phyloP scores from a whole-genome alignment of 2,888 invertebrate species.

The Melanchra persicariae region DNA sequence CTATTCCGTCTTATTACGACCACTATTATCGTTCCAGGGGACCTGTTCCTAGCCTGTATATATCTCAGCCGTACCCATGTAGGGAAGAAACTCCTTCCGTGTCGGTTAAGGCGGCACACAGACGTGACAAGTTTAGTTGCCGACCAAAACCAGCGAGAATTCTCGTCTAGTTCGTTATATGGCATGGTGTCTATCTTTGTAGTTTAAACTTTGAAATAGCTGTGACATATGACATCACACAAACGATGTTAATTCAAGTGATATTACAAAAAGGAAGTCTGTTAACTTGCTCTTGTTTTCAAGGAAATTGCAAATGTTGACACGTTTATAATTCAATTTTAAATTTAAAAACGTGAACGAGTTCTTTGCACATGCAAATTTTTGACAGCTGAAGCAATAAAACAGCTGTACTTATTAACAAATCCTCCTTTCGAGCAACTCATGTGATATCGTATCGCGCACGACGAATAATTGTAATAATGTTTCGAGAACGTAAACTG shows the following conservation, averaged over 20 bases:
- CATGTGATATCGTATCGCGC: conserved; percentile 8
- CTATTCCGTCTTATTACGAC: conserved; percentile 67
- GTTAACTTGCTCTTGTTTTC: conserved; percentile 16
- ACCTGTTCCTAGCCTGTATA: conserved; percentile 61
- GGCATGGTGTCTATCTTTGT: conserved; percentile 23
- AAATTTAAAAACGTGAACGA: background rate
- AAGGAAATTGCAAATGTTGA: conserved; percentile 9
- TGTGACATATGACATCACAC: conserved; percentile 18
- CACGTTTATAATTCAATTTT: conserved; percentile 16
- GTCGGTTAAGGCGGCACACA: conserved; percentile 60
- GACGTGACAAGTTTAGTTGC: conserved; percentile 46
- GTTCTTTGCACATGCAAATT: conserved; percentile 42
- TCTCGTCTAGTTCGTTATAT: conserved; percentile 24
- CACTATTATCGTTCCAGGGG: conserved; percentile 66
- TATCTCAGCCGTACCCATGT: conserved; percentile 62
- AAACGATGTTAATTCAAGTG: background rate
- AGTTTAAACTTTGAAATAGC: conserved; percentile 8
- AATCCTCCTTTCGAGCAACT: conserved; percentile 9
- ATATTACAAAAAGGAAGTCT: background rate
- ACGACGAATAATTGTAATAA: conserved; percentile 23
- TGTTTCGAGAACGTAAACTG: conserved; percentile 19
- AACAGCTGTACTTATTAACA: conserved; percentile 34
- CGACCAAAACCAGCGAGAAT: conserved; percentile 34
- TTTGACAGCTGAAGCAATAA: conserved; percentile 16
- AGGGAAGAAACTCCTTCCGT: conserved; percentile 68